These are phyloP conservation scores for Norana najaformis DNA, from an alignment of 2,888 invertebrate genomes.

Conservation along the genomic window DNA sequence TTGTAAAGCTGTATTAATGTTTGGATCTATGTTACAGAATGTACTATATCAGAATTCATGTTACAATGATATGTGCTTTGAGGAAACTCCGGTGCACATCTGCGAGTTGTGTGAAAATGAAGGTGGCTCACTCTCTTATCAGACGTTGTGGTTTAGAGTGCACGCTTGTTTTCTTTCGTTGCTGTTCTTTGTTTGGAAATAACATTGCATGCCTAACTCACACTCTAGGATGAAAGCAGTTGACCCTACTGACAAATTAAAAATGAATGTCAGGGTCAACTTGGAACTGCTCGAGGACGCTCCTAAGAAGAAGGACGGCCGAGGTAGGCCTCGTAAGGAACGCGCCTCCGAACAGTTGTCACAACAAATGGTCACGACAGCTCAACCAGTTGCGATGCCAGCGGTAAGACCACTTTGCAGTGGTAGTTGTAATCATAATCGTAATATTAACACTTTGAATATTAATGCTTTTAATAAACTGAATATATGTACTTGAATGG, in stretches of 20 bases:
- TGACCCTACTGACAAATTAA: slow-evolving; percentile 24
- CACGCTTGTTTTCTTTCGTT: background rate
- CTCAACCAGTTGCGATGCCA: background rate
- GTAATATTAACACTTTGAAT: no score
- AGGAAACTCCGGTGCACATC: background rate
- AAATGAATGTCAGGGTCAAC: slow-evolving; percentile 23
- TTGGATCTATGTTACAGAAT: no score
- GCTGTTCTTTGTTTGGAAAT: background rate
- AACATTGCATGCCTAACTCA: background rate
- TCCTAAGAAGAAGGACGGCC: slow-evolving; percentile 42
- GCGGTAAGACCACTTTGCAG: background rate
- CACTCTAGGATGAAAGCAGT: slow-evolving; percentile 10
- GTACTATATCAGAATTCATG: no score
- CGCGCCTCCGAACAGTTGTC: background rate
- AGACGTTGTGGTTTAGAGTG: background rate
- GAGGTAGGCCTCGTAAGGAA: slow-evolving; percentile 42
- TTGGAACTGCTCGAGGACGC: background rate
- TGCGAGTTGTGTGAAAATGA: no score
- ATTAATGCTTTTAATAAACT: background rate
- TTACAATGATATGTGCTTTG: no score
- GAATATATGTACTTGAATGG: background rate
- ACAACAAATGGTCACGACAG: background rate
- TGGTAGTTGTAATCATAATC: no score
- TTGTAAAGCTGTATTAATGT: no score
- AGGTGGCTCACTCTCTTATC: background rate